Base-by-base conservation (phyloP, 2,888 invertebrate genomes). In the Loripinus fragilis region DNA sequence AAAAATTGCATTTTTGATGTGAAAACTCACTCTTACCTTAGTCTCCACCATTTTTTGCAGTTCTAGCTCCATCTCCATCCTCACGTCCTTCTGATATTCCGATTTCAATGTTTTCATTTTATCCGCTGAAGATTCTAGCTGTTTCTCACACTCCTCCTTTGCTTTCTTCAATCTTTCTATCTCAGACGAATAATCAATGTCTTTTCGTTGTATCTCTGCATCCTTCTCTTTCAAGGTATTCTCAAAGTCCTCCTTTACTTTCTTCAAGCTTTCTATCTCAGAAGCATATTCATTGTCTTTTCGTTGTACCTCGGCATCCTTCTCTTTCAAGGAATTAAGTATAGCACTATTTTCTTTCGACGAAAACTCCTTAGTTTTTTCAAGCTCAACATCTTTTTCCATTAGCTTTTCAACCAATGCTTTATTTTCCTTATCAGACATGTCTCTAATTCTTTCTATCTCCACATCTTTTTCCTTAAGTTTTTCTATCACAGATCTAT, bases 1-100 rank as follows among this genome's bases (percentile, higher is more conserved):
- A n/a, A n/a, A n/a, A n/a, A n/a, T n/a, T n/a, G n/a, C n/a, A n/a
- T n/a, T n/a, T n/a, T n/a, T n/a, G n/a, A n/a, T n/a, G n/a, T n/a
- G n/a, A n/a, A n/a, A n/a, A n/a, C n/a, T n/a, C n/a, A n/a, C n/a
- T n/a, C n/a, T 67, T 72, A 88, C 88, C 87, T 86, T 83, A 12
- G 85, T 85, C 50, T 88, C 87, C 0, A 87, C 30, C 17, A 79
- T 75, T 74, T 81, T 82, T 64, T 83, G 81, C 30, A 80, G 70
- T 23, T 83, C 85, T 25, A 79, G 84, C 38, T 86, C 85, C 64
- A 80, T 78, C 33, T 85, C 85, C 35, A 80, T 76, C 74, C 81
- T 81, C 45, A 86, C 38, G 28, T 69, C 73, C 25, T 86, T 80
- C 7, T 74, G 79, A 23, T 81, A 71, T 66, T 80, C 82, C 10